Evolutionary conservation across 2,888 invertebrate genomes (phyloP).

Genomic region (Helicoverpa assulta): DNA sequence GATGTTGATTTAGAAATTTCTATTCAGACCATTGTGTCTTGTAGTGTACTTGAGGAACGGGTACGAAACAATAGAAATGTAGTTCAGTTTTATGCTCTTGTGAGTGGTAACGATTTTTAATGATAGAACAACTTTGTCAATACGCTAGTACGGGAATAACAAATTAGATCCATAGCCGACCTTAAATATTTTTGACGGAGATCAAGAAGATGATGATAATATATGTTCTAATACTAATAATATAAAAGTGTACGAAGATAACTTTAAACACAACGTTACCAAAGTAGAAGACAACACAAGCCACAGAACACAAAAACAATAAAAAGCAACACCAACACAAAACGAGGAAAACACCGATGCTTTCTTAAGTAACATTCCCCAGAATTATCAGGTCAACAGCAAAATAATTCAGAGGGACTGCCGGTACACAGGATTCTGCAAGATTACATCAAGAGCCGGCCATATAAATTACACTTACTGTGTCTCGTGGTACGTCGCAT

Average conservation of each 20-base stretch:
- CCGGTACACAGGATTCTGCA: slow-evolving; percentile 58
- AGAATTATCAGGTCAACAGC: slow-evolving; percentile 61
- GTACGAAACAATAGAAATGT: slow-evolving; percentile 28
- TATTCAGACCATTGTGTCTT: slow-evolving; percentile 39
- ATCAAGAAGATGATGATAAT: background rate
- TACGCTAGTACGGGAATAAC: no score
- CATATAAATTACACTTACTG: slow-evolving; percentile 64
- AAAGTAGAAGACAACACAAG: background rate
- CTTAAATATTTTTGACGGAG: no score
- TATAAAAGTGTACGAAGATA: background rate
- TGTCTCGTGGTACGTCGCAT: slow-evolving; percentile 50
- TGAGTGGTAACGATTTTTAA: background rate
- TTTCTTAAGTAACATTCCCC: slow-evolving; percentile 45
- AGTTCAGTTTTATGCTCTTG: slow-evolving; percentile 24
- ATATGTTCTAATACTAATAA: background rate
- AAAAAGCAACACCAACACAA: slow-evolving; percentile 37
- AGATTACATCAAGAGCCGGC: slow-evolving; percentile 63
- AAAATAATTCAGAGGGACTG: slow-evolving; percentile 61
- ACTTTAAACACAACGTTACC: background rate
- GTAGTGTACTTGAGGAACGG: slow-evolving; percentile 23
- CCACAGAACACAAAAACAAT: slow-evolving; percentile 12
- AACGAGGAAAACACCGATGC: slow-evolving; percentile 48
- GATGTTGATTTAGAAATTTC: slow-evolving; percentile 49
- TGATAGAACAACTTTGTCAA: background rate
- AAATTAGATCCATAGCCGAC: no score